Evolutionary conservation across 2,797 vertebrate species (phyloP).

Genomic region (Malacoctenus gilli): DNA sequence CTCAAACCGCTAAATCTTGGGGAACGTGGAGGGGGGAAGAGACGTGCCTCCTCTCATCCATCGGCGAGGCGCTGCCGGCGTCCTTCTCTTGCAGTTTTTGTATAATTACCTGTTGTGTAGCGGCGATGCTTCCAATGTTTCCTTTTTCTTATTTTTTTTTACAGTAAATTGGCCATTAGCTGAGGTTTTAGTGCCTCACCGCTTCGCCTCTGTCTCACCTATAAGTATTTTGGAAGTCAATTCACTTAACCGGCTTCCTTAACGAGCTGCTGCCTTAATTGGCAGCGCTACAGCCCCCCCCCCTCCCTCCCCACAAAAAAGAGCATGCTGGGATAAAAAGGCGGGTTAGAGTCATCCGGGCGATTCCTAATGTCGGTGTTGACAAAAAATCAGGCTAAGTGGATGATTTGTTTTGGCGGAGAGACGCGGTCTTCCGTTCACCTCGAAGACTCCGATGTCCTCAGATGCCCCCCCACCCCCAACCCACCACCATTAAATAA

Average conservation of each 20-base stretch:
- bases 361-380: slow-evolving; percentile 15
- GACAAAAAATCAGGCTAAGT: slow-evolving; percentile 26
- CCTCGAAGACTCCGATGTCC: slow-evolving; percentile 1
- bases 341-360: slow-evolving; percentile 28
- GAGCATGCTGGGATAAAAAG: slow-evolving; percentile 24
- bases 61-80: slow-evolving; percentile 14
- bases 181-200: slow-evolving; percentile 42
- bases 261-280: slow-evolving; percentile 59
- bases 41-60: slow-evolving; percentile 3
- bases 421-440: not conserved
- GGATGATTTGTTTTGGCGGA: slow-evolving; percentile 6
- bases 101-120: slow-evolving; percentile 45
- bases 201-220: slow-evolving; percentile 32
- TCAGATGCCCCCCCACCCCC: slow-evolving; percentile 1
- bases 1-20: slow-evolving; percentile 17
- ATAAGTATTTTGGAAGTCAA: slow-evolving; percentile 55
- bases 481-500: too few relatives aligned
- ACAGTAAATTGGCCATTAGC: slow-evolving; percentile 61
- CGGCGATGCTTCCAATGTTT: slow-evolving; percentile 27
- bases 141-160: slow-evolving; percentile 22
- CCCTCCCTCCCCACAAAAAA: slow-evolving; percentile 17
- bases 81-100: slow-evolving; percentile 10
- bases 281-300: slow-evolving; percentile 24
- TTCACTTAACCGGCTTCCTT: slow-evolving; percentile 46
- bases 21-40: not conserved